Evolutionary conservation across 23 tunicate species (phyloP), one percentile per base, ranked within the genome.

Genomic region (Corella eumyota): DNA sequence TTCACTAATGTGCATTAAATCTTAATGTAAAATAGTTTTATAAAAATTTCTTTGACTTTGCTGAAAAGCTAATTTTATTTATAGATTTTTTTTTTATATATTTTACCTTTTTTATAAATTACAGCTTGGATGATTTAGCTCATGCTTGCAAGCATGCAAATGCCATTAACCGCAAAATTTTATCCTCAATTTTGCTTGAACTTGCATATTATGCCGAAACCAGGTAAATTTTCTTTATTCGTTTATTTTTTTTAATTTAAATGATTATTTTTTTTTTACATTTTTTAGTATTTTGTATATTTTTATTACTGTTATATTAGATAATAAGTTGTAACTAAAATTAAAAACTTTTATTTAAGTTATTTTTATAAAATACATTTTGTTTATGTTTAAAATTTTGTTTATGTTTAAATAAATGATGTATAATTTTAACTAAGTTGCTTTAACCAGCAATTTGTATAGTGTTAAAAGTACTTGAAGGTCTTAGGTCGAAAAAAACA

Each of bases 71-170:
- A n/a, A n/a, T n/a, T 40, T 40, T 40, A 9, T 40, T 40, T 40
- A 11, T 15, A 40, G n/a, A 40, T 15, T 15, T 9, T 40, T 23
- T 24, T 6, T 30, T 27, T 6, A 15, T 25, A 6, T 28, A 7
- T 11, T 30, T 28, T 2, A 44, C 4, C 2, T 26, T 6, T 64
- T 2, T 64, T 44, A 2, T 32, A 50, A 24, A 3, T 35, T 61
- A 2, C 46, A 83, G 93, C 19, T 47, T 85, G 29, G 85, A 85
- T 3, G 95, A 85, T 67, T 32, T 85, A 29, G 36, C 68, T 15
- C 50, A 69, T 50, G 79, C 85, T 5, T 77, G 85, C 79, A 77
- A 77, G 38, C 71, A 77, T 53, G 79, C 85, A 24, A 70, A 77
- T 38, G 26, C 73, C 0, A 23, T 50, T 15, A 66, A 73, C 68